Evolutionary conservation across 2,888 invertebrate genomes (phyloP), one percentile per base, ranked within the genome.

Genomic region (Melanophora roralis): DNA sequence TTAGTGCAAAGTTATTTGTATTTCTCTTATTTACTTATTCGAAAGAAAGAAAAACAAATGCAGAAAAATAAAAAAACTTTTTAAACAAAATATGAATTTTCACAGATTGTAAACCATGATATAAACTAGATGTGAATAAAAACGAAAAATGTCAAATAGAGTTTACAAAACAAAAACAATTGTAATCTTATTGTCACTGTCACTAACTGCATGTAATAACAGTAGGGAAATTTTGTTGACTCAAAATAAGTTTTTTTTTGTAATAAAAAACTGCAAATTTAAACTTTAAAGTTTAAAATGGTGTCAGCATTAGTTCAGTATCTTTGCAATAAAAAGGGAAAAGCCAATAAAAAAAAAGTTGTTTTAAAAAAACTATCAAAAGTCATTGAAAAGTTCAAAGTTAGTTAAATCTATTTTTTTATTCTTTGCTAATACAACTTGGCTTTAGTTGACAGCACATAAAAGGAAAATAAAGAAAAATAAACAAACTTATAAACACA

Each of bases 131-230:
- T 9, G 6, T 23, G 8, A 4, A 27, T 23, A 69, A n/a, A 84
- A 84, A 9, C 57, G 23, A 12, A 81, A 85, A 45, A 55, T 55
- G 43, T 69, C 12, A 14, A 59, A 57, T 9, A 49, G 45, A 62
- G 38, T 73, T 45, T 55, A 64, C 36, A 55, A 12, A 82, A 86
- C 43, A 75, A n/a, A n/a, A n/a, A 68, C 68, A 68, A 68, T 62
- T 68, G 75, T 60, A 75, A 75, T 75, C 68, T 68, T 75, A 68
- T 75, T 75, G 75, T 75, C 75, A 68, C 75, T 75, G 68, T 75
- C 67, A 75, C 75, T 68, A 45, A 60, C 45, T 53, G 38, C 32
- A 53, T 60, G 60, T 43, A 38, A 69, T 16, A 57, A 59, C 23
- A 14, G 6, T 6, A 62, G 43, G n/a, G 14, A 36, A 65, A 74